Conservation (phyloP, 2,888 invertebrate species). For the Tolmerus cingulatus region DNA sequence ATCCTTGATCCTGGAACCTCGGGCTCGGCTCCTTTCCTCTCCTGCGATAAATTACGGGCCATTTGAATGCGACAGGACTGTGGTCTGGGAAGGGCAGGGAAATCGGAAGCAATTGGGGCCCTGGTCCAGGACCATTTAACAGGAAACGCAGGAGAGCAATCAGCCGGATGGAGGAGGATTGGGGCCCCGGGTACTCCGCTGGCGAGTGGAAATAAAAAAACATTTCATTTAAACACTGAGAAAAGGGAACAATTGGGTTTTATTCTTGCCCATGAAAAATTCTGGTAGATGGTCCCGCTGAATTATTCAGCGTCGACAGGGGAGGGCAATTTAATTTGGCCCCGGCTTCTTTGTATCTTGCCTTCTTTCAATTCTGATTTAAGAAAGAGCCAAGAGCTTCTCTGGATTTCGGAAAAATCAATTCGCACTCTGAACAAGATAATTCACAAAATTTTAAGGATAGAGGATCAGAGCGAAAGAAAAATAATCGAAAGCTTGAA, state of each 20-base stretch:
- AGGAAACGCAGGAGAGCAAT: constrained; percentile 38
- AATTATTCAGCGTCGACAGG: constrained; percentile 39
- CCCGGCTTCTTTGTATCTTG: neutral
- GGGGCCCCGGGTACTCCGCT: neutral
- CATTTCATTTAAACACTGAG: constrained; percentile 39
- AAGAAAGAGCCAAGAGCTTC: neutral
- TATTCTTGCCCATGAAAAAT: constrained; percentile 37
- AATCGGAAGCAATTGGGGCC: neutral
- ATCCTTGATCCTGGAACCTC: too few species aligned
- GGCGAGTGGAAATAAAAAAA: constrained; percentile 32
- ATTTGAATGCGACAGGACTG: neutral
- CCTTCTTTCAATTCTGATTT: neutral
- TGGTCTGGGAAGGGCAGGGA: neutral
- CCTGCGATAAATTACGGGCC: neutral
- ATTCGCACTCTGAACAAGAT: neutral
- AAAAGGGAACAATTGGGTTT: constrained; percentile 43
- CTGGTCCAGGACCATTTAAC: constrained; percentile 26
- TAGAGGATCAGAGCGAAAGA: neutral
- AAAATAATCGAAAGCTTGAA: neutral
- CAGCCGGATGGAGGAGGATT: constrained; percentile 28
- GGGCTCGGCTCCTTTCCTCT: neutral
- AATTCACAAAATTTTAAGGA: neutral
- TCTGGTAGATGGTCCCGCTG: constrained; percentile 19
- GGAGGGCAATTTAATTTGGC: constrained; percentile 42
- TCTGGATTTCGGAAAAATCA: neutral